These are phyloP conservation scores for Drosophila quinaria DNA, from an alignment of 2,888 invertebrate genomes.

Conservation along the genomic window DNA sequence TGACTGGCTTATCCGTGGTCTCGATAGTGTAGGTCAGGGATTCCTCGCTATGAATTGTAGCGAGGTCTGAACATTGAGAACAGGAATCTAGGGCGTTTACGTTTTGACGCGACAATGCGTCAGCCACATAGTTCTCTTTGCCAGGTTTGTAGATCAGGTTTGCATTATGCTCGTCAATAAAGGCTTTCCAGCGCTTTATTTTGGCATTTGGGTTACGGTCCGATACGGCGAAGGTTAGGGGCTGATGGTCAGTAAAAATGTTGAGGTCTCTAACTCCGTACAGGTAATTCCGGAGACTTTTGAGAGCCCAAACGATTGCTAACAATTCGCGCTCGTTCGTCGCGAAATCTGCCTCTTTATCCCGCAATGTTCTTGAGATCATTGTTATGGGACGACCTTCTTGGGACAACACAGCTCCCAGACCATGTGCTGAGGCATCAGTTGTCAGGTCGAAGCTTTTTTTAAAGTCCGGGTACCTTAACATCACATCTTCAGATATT, in stretches of 20 bases:
- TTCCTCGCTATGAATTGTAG: not conserved
- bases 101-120: not conserved
- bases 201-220: not conserved
- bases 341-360: not conserved
- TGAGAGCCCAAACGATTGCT: not conserved
- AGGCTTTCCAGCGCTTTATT: conserved; percentile 1
- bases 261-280: not conserved
- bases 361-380: conserved; percentile 17
- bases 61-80: not conserved
- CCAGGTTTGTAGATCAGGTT: not conserved
- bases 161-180: not conserved
- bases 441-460: conserved; percentile 15
- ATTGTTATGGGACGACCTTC: conserved; percentile 9
- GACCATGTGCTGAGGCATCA: conserved; percentile 7
- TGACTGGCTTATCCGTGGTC: conserved; percentile 50
- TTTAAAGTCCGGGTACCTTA: conserved; percentile 11
- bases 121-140: not conserved
- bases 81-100: not conserved
- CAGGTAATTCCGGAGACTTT: conserved; percentile 4
- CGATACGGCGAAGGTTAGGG: not conserved
- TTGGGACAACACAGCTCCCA: conserved; percentile 17
- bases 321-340: not conserved
- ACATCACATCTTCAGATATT: conserved; percentile 10
- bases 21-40: conserved; percentile 41
- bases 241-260: not conserved